Base-by-base conservation (phyloP, 2,888 invertebrate species). In the Oligia strigilis region DNA sequence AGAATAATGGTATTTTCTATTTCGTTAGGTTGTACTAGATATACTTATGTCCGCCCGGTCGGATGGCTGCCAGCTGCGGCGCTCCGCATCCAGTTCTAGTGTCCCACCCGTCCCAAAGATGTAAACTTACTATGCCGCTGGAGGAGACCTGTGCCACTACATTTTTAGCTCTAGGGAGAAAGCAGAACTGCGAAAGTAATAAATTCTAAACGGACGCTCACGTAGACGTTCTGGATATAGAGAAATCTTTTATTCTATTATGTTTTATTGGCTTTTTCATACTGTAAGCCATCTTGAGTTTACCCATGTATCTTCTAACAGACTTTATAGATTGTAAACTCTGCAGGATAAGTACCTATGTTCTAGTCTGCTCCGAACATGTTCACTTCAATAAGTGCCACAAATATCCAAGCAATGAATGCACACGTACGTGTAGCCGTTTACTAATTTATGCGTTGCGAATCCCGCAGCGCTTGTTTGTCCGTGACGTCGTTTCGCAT, bases 1-100 rank as follows among this genome's bases (percentile, higher is more conserved):
- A 96, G 96, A 96, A 95, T 96, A 96, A 96, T 96, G 95, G 95
- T 94, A 95, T 96, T 96, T 96, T 96, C 95, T 96, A 96, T 96
- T 96, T 96, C 95, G 96, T 96, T 96, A 96, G 95, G 93, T 94
- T 91, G 91, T 90, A 92, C 93, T 94, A 92, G 92, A 93, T 94
- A 94, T 95, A 95, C 94, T 94, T 94, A 93, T 93, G 94, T 95
- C 92, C 93, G 93, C 94, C 92, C 93, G 93, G 94, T 96, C 95
- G 96, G 96, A 96, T 93, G 92, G 93, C 89, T 95, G 96, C 96
- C 96, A 96, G 96, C 95, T 96, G 96, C 91, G 94, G 93, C 93
- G 92, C 87, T 83, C 91, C 91, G 91, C 91, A 91, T 91, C 89
- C 90, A 90, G 90, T 89, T 89, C 90, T 89, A 91, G 89, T 92